Evolutionary conservation across 2,888 invertebrate species (phyloP).

Genomic region (Alitta virens): DNA sequence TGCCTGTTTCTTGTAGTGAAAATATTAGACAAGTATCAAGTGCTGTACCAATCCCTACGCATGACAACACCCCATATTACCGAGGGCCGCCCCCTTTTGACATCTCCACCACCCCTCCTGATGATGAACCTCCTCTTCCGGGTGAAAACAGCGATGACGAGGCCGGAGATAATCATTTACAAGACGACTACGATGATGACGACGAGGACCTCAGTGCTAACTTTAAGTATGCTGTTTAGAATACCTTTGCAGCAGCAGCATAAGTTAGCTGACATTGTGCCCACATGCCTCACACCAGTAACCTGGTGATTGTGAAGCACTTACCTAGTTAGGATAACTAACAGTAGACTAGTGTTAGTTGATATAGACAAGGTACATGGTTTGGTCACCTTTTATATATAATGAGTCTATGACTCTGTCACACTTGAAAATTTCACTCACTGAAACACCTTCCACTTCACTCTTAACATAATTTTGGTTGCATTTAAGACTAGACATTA

Average conservation of each 20-base stretch:
- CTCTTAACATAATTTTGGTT: too few species aligned
- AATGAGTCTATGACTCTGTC: too few species aligned
- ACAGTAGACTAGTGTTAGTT: background rate
- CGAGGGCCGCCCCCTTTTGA: background rate
- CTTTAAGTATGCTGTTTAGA: constrained; percentile 11
- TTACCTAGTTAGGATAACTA: too few species aligned
- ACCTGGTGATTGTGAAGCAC: too few species aligned
- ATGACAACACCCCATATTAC: background rate
- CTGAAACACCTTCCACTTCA: too few species aligned
- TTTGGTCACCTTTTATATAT: background rate
- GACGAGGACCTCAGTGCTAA: constrained; percentile 18
- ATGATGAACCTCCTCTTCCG: background rate
- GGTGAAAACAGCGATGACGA: background rate
- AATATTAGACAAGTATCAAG: background rate
- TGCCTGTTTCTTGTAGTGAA: too few species aligned
- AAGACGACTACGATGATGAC: constrained; percentile 2
- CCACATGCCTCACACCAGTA: background rate
- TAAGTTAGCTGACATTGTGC: background rate
- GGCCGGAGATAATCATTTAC: background rate
- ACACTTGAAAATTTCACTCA: too few species aligned
- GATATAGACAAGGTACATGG: background rate
- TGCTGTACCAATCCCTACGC: background rate
- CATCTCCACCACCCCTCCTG: background rate
- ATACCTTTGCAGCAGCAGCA: too few species aligned
- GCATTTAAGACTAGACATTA: too few species aligned